Evolutionary conservation across 2,888 invertebrate species (phyloP), one percentile per base, ranked within the genome.

Genomic region (Tachystola acroxantha): DNA sequence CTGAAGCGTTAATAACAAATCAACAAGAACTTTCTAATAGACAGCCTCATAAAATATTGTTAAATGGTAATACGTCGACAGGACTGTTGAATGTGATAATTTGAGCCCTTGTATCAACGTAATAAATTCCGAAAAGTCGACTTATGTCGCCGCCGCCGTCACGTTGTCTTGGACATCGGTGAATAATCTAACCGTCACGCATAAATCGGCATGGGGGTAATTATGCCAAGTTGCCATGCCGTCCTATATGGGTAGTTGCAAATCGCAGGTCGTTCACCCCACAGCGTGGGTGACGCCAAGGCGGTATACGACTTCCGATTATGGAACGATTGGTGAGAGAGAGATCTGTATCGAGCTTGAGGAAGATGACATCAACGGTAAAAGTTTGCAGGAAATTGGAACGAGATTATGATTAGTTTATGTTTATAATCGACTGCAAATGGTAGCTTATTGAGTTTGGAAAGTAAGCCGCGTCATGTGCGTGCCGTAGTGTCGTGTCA

Each of bases 261-360:
- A 77, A 77, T 69, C 46, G 51, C 40, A 59, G 79, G 67, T 66
- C 67, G 42, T 67, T 73, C 50, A 53, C 65, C 67, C 46, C 48
- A 66, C 69, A 60, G 62, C 60, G 68, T 72, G 64, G 73, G 73
- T 50, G 42, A 45, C 42, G 36, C 46, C 39, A 46, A 51, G 54
- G 54, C 45, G 45, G 41, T 42, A 45, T 32, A 16, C 16, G 44
- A 37, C 34, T 34, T 34, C 34, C 27, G 27, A 27, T 27, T 33
- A 33, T 13, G 27, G 34, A 34, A 37, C 32, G 43, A 39, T 35
- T 13, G 27, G 34, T 33, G 36, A 30, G 43, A 39, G 34, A 25
- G 34, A 28, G 29, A 40, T 39, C 30, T 43, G 32, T 34, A 40
- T 4, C 19, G 11, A 28, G 12, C 36, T 19, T 34, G 30, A 13